Evolutionary conservation across 2,888 invertebrate species (phyloP).

Genomic region (Phyllotreta striolata): DNA sequence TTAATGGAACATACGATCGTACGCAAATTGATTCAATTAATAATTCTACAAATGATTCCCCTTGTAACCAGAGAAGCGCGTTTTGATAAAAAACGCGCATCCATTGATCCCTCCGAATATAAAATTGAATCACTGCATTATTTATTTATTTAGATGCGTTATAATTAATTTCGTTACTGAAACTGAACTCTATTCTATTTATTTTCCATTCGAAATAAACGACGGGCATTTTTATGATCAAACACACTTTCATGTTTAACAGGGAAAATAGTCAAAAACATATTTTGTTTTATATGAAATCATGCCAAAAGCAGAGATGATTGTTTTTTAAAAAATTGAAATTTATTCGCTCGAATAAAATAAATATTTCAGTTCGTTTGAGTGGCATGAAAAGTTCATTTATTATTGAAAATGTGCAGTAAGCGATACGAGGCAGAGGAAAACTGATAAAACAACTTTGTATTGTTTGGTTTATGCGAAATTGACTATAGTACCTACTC

Average conservation of each 20-base stretch:
- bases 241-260: constrained; percentile 24
- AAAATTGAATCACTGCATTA: constrained; percentile 17
- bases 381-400: constrained; percentile 1
- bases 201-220: constrained; percentile 31
- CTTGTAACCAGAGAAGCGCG: constrained; percentile 13
- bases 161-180: constrained; percentile 32
- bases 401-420: constrained; percentile 9
- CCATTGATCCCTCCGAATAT: constrained; percentile 9
- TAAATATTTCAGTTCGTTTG: constrained; percentile 15
- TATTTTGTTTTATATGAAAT: constrained; percentile 26
- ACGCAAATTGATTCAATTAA: constrained; percentile 8
- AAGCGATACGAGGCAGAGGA: not conserved
- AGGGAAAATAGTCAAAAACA: constrained; percentile 26
- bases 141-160: constrained; percentile 31
- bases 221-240: constrained; percentile 8
- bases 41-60: constrained; percentile 19
- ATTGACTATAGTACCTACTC: no score
- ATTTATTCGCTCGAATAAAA: constrained; percentile 15
- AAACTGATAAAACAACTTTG: not conserved
- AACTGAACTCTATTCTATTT: constrained; percentile 34
- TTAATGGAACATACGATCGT: no score
- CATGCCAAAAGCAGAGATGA: constrained; percentile 23
- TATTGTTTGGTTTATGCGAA: not conserved
- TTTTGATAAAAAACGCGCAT: constrained; percentile 21
- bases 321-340: constrained; percentile 9